phyloP scores from a whole-genome alignment of 1,140 invertebrate species.

The Euschistus heros region DNA sequence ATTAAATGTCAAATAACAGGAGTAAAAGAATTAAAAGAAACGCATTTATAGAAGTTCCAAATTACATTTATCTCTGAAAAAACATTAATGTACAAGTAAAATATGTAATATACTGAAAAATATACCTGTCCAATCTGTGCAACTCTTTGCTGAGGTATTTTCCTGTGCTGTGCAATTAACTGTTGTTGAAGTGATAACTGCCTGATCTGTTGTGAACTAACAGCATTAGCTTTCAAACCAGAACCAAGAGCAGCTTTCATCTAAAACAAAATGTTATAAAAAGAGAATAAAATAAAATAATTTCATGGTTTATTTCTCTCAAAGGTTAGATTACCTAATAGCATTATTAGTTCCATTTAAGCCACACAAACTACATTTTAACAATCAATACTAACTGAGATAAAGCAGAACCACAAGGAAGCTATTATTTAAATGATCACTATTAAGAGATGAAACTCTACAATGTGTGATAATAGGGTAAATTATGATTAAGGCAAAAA shows the following conservation, averaged over 20 bases:
- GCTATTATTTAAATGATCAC: too few species aligned
- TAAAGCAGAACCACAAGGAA: too few species aligned
- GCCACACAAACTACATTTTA: neutral
- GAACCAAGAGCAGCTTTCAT: conserved; percentile 37
- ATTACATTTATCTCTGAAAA: too few species aligned
- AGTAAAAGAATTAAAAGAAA: too few species aligned
- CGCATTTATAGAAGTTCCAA: too few species aligned
- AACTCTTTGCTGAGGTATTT: conserved; percentile 48
- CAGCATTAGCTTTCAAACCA: conserved; percentile 43
- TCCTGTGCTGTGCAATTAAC: conserved; percentile 45
- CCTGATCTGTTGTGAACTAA: conserved; percentile 51
- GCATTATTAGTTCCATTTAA: neutral
- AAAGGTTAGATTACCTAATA: neutral
- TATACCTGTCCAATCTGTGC: conserved; percentile 44
- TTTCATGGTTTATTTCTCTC: neutral
- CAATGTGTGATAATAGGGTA: too few species aligned
- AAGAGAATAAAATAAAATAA: neutral
- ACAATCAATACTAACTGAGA: neutral
- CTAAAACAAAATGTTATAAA: conserved; percentile 23
- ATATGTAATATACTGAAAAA: neutral
- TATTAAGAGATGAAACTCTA: too few species aligned
- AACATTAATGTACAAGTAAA: too few species aligned
- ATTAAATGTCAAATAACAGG: too few species aligned
- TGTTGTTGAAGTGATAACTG: conserved; percentile 59
- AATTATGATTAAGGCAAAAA: too few species aligned